Conservation (phyloP, 2,888 invertebrate species). For the Hypena proboscidalis region DNA sequence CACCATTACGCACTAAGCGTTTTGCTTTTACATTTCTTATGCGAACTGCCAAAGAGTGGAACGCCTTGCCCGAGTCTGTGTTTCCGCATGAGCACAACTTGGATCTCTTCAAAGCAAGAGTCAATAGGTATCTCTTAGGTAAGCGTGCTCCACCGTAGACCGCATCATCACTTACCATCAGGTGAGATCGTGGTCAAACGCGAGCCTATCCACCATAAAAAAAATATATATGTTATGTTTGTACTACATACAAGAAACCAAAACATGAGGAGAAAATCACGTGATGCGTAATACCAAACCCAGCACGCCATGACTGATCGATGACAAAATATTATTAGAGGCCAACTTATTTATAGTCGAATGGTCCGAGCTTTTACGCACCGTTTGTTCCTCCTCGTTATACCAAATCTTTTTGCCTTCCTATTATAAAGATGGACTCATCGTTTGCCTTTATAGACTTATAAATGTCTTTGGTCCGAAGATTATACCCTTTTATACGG, state of each 20-base stretch:
- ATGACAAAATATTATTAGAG: slow-evolving; percentile 44
- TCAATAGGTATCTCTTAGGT: too few species aligned
- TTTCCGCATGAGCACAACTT: too few species aligned
- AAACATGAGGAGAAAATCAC: slow-evolving; percentile 14
- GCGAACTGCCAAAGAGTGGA: too few species aligned
- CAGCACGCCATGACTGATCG: slow-evolving; percentile 29
- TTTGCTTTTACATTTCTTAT: too few species aligned
- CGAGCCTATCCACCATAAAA: too few species aligned
- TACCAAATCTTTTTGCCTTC: slow-evolving; percentile 59
- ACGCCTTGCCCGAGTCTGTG: too few species aligned
- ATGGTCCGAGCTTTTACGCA: slow-evolving; percentile 56
- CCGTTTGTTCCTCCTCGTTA: slow-evolving; percentile 53
- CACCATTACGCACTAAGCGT: too few species aligned
- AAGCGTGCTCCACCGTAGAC: too few species aligned
- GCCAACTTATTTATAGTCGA: slow-evolving; percentile 58
- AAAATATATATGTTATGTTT: too few species aligned
- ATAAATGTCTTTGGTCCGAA: slow-evolving; percentile 41
- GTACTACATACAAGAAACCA: neutral
- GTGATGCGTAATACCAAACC: slow-evolving; percentile 15
- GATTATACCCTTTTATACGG: slow-evolving; percentile 44
- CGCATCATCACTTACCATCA: too few species aligned
- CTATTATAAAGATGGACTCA: slow-evolving; percentile 53
- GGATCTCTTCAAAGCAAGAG: too few species aligned
- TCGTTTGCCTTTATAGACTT: slow-evolving; percentile 43
- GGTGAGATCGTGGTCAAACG: too few species aligned